Base-by-base conservation (phyloP, 2,113 vertebrate species). In the Elephas maximus region DNA sequence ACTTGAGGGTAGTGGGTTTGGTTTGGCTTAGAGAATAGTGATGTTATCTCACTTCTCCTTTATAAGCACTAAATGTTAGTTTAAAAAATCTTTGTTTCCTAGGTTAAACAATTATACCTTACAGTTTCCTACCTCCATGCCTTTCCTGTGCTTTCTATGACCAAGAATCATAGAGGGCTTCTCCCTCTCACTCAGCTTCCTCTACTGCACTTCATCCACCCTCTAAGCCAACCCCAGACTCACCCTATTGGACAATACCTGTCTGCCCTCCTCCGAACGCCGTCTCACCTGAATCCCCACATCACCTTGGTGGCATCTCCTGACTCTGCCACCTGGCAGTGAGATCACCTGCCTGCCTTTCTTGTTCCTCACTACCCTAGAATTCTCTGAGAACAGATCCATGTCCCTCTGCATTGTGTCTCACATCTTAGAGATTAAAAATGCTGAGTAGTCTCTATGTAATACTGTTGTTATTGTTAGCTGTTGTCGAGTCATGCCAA, bases 191-290 rank as follows among this genome's bases (percentile, higher is more conserved):
- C 48, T 30, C 67, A 88, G 53, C 76, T 62, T 48, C 63, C 44
- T 28, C 74, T 65, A 28, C n/a, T 5, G n/a, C 44, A 57, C 65
- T 23, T 67, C 17, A 11, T 14, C 80, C 65, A 45, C 8, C 17
- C 24, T 37, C 20, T 53, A 90, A 80, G 80, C 23, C 44, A 80
- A n/a, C 63, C 73, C 28, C 69, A 14, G 37, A 57, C 8, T 12
- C 33, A 24, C 51, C 28, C 10, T 1, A 5, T 73, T 24, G 37
- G 33, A 65, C 5, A 44, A 79, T 69, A 9, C 5, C 88, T 30
- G 53, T 24, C 79, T 30, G 6, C 0, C 4, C 48, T 45, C 8
- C 17, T 12, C 5, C 0, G 30, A 73, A 20, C 1, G 45, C 45
- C 0, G 1, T 9, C 74, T 37, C 48, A 28, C 30, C 44, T 8